Evolutionary conservation across 2,797 vertebrate species (phyloP).

Genomic region (Pangasius djambal): DNA sequence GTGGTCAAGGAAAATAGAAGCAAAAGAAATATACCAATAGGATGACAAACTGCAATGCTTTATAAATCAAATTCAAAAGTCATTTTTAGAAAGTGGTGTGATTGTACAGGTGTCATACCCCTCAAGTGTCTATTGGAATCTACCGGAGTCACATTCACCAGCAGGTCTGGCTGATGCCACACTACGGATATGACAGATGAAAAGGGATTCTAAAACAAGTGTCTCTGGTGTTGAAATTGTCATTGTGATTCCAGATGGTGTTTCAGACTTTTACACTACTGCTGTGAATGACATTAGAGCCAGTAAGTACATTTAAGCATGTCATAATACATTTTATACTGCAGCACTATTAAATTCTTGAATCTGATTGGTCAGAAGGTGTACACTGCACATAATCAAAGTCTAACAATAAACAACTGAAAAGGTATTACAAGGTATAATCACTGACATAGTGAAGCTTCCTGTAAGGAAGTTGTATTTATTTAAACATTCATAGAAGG

Average conservation of each 20-base stretch:
- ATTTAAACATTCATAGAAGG: neutral
- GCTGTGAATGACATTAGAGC: neutral
- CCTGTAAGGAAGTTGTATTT: neutral
- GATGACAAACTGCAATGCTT: neutral
- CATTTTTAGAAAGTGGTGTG: constrained; percentile 8
- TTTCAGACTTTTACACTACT: neutral
- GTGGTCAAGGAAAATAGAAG: too few species aligned
- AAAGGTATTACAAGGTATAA: neutral
- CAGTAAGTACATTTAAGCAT: neutral
- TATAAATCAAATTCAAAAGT: neutral
- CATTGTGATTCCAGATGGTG: constrained; percentile 65
- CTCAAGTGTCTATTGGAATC: neutral
- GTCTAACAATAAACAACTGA: neutral
- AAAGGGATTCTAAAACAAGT: constrained; percentile 46
- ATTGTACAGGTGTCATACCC: too few species aligned
- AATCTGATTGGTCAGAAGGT: neutral
- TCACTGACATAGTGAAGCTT: neutral
- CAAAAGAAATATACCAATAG: neutral
- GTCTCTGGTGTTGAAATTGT: constrained; percentile 7
- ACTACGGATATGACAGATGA: constrained; percentile 9
- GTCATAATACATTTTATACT: neutral
- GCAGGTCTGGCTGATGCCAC: neutral
- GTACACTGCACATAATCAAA: neutral
- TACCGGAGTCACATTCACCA: neutral
- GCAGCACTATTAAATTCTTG: neutral